These are phyloP conservation scores for Episyrphus balteatus DNA, from an alignment of 1,140 invertebrate genomes.

Conservation along the genomic window DNA sequence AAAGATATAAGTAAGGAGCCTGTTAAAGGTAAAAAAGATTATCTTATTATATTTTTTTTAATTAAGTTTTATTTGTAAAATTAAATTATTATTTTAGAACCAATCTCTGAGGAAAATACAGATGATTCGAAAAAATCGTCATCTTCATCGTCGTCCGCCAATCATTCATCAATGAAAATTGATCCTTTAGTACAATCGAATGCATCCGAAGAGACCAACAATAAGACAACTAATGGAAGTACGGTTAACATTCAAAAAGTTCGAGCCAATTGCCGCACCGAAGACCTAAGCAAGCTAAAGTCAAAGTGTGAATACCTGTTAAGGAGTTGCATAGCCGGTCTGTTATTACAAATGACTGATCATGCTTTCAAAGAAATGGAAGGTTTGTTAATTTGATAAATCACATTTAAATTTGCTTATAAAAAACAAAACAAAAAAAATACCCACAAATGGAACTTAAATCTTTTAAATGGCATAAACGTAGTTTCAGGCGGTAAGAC, in stretches of 20 bases:
- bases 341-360: constrained; percentile 64
- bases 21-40: not conserved
- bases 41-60: not conserved
- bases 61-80: not conserved
- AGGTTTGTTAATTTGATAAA: constrained; percentile 50
- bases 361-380: constrained; percentile 77
- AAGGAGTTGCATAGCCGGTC: constrained; percentile 59
- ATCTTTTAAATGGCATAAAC: no score
- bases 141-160: not conserved
- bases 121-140: no score
- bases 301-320: constrained; percentile 52
- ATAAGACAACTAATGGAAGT: constrained; percentile 9
- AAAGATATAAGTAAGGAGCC: constrained; percentile 7
- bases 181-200: not conserved
- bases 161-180: not conserved
- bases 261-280: constrained; percentile 70
- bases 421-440: no score
- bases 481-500: no score
- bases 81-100: not conserved
- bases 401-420: no score
- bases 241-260: constrained; percentile 49
- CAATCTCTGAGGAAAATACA: constrained; percentile 10
- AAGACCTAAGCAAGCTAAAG: constrained; percentile 64
- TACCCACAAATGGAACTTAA: no score
- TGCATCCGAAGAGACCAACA: not conserved